Evolutionary conservation across 2,888 invertebrate species (phyloP).

Genomic region (Philopedon plagiatum): DNA sequence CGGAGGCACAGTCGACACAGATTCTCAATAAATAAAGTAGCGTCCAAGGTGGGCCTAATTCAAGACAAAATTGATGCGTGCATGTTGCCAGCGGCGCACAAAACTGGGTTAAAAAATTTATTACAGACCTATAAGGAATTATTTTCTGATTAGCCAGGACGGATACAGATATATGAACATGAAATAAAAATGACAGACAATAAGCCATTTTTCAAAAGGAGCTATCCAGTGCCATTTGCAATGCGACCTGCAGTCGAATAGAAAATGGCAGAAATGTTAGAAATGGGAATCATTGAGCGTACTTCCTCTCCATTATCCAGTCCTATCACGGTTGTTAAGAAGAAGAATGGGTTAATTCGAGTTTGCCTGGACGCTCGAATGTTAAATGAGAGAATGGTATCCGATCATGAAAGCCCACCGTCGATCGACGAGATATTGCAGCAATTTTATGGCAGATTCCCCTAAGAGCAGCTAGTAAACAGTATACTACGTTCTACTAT

Average conservation of each 20-base stretch:
- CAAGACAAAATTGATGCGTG: neutral
- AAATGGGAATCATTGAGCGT: constrained; percentile 23
- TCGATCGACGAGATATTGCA: constrained; percentile 51
- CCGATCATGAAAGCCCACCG: constrained; percentile 57
- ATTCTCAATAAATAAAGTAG: neutral
- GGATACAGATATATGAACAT: constrained; percentile 24
- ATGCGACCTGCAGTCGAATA: constrained; percentile 12
- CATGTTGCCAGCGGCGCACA: neutral
- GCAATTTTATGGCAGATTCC: constrained; percentile 52
- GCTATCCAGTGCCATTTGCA: constrained; percentile 35
- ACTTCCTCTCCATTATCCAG: constrained; percentile 28
- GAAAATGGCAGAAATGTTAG: constrained; percentile 34
- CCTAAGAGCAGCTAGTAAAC: constrained; percentile 35
- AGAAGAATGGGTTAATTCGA: constrained; percentile 31
- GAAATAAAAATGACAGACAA: constrained; percentile 20
- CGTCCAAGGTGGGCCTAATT: neutral
- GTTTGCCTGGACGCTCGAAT: constrained; percentile 36
- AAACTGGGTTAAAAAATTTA: neutral
- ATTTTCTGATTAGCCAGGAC: constrained; percentile 29
- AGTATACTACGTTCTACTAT: constrained; percentile 14
- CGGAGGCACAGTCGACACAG: neutral
- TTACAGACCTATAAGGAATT: neutral
- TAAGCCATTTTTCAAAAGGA: constrained; percentile 18
- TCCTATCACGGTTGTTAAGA: constrained; percentile 35
- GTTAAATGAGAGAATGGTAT: constrained; percentile 53